Percentiles rank a stretch among this genome's conserved stretches.
Evolutionary conservation across 1,140 invertebrate genomes (phyloP).

Genomic region (Heliothis subflexa): DNA sequence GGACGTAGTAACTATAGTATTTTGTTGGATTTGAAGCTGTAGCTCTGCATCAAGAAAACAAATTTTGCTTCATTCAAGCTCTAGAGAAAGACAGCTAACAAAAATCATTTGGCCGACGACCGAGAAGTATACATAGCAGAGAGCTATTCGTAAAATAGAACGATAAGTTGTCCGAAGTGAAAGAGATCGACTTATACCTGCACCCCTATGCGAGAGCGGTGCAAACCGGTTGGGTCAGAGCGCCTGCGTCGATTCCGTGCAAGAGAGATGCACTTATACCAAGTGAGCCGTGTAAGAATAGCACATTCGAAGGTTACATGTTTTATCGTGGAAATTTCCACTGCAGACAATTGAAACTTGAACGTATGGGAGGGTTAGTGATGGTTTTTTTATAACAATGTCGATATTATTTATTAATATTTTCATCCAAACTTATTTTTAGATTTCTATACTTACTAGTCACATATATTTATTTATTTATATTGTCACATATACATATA

Average conservation of each 20-base stretch:
- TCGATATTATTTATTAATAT: conserved; percentile 25
- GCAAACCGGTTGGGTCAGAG: conserved; percentile 76
- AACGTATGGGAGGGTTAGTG: conserved; percentile 66
- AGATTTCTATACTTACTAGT: not conserved
- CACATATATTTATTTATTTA: not conserved
- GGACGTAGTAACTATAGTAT: conserved; percentile 79
- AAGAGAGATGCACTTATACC: conserved; percentile 68
- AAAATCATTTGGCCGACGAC: conserved; percentile 84
- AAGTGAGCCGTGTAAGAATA: conserved; percentile 61
- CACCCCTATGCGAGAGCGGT: conserved; percentile 63
- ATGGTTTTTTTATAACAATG: conserved; percentile 32
- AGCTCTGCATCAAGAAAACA: conserved; percentile 82
- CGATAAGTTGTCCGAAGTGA: conserved; percentile 69
- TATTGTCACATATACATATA: not conserved
- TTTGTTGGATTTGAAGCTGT: conserved; percentile 85
- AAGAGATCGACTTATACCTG: conserved; percentile 69
- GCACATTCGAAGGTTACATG: conserved; percentile 76
- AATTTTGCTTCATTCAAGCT: conserved; percentile 84
- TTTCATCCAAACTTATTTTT: not conserved
- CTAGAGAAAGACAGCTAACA: conserved; percentile 85
- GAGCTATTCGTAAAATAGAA: conserved; percentile 86
- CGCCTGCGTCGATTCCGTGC: conserved; percentile 77
- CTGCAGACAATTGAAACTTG: conserved; percentile 83
- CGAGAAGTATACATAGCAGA: conserved; percentile 86
- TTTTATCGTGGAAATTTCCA: conserved; percentile 85